These are phyloP conservation scores for Pherbina coryleti DNA, from an alignment of 2,888 invertebrate genomes.

Conservation along the genomic window DNA sequence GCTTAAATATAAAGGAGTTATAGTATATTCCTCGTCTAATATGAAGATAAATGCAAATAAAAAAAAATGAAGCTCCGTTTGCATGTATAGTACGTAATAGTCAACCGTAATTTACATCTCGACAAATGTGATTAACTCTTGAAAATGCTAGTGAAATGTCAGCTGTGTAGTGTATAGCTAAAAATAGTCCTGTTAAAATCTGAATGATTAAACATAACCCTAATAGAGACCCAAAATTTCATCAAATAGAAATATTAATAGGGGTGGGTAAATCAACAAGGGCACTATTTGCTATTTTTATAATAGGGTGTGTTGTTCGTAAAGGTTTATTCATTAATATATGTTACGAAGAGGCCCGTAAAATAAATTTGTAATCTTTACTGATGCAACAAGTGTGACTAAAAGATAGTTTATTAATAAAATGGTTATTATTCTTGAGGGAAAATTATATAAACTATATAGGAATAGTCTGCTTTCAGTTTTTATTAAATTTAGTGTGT, in stretches of 20 bases:
- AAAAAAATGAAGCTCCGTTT: no score
- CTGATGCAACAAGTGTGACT: no score
- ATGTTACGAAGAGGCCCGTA: no score
- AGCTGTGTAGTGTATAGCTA: slow-evolving; percentile 79
- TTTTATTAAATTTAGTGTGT: no score
- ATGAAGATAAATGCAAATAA: no score
- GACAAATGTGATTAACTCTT: slow-evolving; percentile 78
- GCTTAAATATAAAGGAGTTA: slow-evolving; percentile 77
- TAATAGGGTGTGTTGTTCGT: slow-evolving; percentile 24
- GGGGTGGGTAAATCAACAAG: slow-evolving; percentile 68
- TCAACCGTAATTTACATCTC: slow-evolving; percentile 58
- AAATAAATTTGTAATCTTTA: no score
- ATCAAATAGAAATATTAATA: no score
- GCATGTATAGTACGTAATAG: slow-evolving; percentile 71
- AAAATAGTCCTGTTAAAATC: slow-evolving; percentile 78
- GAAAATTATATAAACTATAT: no score
- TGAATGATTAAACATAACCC: slow-evolving; percentile 76
- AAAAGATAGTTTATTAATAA: no score
- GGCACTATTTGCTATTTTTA: slow-evolving; percentile 74
- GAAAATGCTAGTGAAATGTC: slow-evolving; percentile 76
- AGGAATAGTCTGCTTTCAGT: no score
- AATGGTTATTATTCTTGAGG: no score
- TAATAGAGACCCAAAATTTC: slow-evolving; percentile 79
- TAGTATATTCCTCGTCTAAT: slow-evolving; percentile 80
- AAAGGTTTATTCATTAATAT: neutral